Percentiles rank a stretch among this genome's conserved stretches.
These are phyloP conservation scores for Pitangus sulphuratus DNA, from an alignment of 2,797 vertebrate genomes.

Conservation along the genomic window DNA sequence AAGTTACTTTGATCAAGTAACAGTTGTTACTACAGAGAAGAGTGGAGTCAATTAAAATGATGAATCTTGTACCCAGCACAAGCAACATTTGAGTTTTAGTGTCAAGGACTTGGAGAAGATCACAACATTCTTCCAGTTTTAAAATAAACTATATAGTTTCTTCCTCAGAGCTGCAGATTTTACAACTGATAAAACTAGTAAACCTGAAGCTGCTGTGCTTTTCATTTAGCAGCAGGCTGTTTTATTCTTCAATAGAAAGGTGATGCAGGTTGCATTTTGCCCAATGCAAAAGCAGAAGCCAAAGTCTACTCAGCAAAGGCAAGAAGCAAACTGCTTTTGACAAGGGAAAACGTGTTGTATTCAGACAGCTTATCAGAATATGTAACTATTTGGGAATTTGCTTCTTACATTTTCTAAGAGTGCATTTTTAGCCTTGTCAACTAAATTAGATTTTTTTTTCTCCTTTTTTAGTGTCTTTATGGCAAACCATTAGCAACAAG, in stretches of 20 bases:
- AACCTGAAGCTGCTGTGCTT: not conserved
- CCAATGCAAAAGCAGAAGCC: not conserved
- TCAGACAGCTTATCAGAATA: not conserved
- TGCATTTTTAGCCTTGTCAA: constrained; percentile 2
- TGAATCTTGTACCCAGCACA: not conserved
- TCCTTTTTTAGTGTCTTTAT: not conserved
- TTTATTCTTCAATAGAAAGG: not conserved
- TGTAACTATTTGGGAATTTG: not conserved
- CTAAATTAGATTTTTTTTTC: not conserved
- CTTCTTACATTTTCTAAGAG: not conserved
- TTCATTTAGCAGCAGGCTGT: not conserved
- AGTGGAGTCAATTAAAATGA: not conserved
- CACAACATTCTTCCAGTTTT: not conserved
- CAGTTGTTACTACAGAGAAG: not conserved
- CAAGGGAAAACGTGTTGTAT: not conserved
- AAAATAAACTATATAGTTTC: not conserved
- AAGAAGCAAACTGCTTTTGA: constrained; percentile 37
- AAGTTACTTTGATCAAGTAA: not conserved
- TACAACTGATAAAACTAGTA: not conserved
- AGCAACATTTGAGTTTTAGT: not conserved
- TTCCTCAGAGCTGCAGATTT: not conserved
- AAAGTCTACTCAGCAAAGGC: not conserved
- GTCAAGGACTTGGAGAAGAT: not conserved
- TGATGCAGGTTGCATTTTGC: not conserved
- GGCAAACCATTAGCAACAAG: not conserved